phyloP scores from a whole-genome alignment of 2,113 vertebrate genomes.

The Pluvialis apricaria region DNA sequence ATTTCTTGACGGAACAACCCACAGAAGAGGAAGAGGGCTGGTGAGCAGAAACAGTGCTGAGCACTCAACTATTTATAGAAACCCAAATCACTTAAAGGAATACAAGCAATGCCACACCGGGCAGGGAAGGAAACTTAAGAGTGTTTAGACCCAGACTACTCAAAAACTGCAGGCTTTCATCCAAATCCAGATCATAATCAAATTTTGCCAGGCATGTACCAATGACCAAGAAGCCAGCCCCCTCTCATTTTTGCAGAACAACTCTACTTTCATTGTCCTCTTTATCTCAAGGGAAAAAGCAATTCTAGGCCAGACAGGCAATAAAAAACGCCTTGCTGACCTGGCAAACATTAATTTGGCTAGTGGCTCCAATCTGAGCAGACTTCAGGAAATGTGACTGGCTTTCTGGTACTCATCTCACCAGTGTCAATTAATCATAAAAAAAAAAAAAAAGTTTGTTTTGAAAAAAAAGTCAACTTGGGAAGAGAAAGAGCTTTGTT shows the following conservation, averaged over 20 bases:
- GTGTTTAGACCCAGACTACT: background rate
- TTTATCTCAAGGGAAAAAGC: background rate
- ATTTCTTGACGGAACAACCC: background rate
- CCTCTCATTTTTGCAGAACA: background rate
- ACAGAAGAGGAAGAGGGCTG: background rate
- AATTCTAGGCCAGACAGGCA: background rate
- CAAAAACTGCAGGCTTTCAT: background rate
- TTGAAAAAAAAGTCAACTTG: background rate
- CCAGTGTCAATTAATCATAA: background rate
- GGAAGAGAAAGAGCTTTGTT: background rate
- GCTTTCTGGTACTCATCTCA: background rate
- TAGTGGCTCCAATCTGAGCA: background rate
- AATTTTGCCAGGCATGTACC: background rate
- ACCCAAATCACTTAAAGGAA: background rate
- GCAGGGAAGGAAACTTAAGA: background rate
- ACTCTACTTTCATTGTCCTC: background rate
- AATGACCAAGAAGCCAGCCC: background rate
- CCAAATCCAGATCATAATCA: background rate
- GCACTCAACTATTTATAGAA: background rate
- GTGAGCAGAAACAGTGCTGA: background rate
- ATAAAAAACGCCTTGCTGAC: background rate
- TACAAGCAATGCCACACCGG: background rate
- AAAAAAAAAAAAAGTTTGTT: too few species aligned
- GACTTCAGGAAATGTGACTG: background rate
- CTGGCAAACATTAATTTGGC: background rate